These are phyloP conservation scores for Pseudorasbora parva DNA, from an alignment of 2,113 vertebrate species.

Conservation along the genomic window DNA sequence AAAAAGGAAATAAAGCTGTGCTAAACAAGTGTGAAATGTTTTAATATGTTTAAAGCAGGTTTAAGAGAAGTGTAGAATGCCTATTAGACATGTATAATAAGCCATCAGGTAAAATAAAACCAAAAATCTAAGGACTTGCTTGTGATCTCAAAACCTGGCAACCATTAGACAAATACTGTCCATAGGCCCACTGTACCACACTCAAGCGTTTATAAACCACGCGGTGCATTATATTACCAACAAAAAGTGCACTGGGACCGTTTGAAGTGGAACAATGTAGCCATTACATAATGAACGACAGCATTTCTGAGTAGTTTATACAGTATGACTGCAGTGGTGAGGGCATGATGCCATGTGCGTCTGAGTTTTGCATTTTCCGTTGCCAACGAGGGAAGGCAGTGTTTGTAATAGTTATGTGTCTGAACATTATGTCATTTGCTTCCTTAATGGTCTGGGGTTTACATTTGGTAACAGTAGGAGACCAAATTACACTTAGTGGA, in stretches of 20 bases:
- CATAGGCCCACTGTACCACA: neutral
- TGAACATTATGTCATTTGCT: slow-evolving; percentile 46
- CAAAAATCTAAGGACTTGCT: neutral
- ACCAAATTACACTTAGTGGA: slow-evolving; percentile 28
- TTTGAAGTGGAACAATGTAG: slow-evolving; percentile 40
- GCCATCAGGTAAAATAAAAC: neutral
- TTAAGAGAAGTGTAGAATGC: neutral
- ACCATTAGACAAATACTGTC: neutral
- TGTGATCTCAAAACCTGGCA: slow-evolving; percentile 1
- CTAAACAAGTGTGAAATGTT: neutral
- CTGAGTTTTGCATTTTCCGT: slow-evolving; percentile 2
- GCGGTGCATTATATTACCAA: neutral
- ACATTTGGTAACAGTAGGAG: slow-evolving; percentile 14
- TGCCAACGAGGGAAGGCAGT: slow-evolving; percentile 24
- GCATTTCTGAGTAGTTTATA: slow-evolving; percentile 27
- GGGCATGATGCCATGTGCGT: slow-evolving; percentile 31
- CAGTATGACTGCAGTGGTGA: slow-evolving; percentile 38
- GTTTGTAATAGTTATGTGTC: slow-evolving; percentile 16
- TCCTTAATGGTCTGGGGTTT: slow-evolving; percentile 48
- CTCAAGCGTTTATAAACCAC: neutral
- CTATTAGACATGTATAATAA: neutral
- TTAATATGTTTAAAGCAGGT: neutral
- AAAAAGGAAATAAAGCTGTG: neutral
- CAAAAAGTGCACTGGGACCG: slow-evolving; percentile 15
- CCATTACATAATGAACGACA: slow-evolving; percentile 29